Conservation (phyloP, 2,113 vertebrate species). For the Notarius quadriscutis region DNA sequence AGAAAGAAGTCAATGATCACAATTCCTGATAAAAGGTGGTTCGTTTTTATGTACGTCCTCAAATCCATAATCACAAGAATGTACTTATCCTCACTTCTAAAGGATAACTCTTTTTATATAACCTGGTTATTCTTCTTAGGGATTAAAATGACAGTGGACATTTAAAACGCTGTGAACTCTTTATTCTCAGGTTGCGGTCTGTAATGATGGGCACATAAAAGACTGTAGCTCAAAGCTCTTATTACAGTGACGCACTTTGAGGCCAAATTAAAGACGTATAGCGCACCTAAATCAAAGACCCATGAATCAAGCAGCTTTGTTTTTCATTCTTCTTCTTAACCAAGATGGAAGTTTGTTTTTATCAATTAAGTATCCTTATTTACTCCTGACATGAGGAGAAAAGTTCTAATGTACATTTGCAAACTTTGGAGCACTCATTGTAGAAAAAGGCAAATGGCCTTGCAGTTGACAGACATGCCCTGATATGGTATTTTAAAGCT, state of each 20-base stretch:
- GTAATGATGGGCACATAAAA: background rate
- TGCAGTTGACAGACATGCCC: background rate
- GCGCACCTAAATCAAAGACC: background rate
- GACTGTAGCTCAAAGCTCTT: background rate
- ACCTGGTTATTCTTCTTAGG: background rate
- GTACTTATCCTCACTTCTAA: background rate
- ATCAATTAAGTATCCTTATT: background rate
- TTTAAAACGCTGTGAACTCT: background rate
- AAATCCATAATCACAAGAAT: background rate
- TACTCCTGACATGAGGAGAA: background rate
- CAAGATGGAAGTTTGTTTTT: background rate
- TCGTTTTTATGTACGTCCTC: background rate
- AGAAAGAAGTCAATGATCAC: background rate
- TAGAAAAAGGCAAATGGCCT: background rate
- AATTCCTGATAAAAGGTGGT: background rate
- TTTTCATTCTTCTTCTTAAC: slow-evolving; percentile 2
- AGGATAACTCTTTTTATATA: background rate
- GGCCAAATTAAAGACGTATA: background rate
- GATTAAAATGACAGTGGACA: background rate
- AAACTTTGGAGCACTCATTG: background rate
- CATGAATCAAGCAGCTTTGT: background rate
- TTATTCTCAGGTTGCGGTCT: background rate
- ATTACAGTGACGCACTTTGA: background rate
- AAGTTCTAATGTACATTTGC: background rate
- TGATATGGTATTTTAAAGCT: background rate